Evolutionary conservation across 2,797 vertebrate species (phyloP).

Genomic region (Helicolenus hilgendorfi): DNA sequence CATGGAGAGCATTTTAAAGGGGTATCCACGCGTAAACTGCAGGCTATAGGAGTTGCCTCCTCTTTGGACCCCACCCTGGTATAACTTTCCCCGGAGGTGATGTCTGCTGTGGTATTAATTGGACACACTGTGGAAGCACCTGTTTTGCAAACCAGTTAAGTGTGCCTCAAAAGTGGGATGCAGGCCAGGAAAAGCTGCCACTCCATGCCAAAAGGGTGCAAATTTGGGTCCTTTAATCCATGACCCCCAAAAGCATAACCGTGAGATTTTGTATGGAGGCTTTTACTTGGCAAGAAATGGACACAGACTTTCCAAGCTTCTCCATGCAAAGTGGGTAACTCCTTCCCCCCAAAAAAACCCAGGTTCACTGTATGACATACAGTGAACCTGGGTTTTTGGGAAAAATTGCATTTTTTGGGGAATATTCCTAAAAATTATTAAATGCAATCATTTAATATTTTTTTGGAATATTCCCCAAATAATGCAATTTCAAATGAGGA

Average conservation of each 20-base stretch:
- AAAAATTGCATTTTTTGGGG: too few relatives aligned
- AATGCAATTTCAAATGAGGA: neutral
- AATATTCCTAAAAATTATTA: too few relatives aligned
- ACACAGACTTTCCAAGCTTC: neutral
- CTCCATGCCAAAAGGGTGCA: neutral
- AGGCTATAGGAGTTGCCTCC: neutral
- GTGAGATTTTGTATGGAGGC: neutral
- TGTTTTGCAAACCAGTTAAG: neutral
- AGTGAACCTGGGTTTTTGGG: too few relatives aligned
- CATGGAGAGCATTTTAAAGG: slow-evolving; percentile 88
- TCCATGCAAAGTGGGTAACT: neutral
- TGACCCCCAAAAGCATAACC: neutral
- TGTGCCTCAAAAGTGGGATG: neutral
- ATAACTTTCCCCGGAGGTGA: slow-evolving; percentile 47
- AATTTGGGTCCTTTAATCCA: neutral
- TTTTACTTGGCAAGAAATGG: too few relatives aligned
- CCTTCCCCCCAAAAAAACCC: neutral
- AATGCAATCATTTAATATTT: neutral
- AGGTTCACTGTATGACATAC: neutral
- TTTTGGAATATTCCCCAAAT: neutral
- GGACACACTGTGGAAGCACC: slow-evolving; percentile 37
- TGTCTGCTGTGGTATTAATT: slow-evolving; percentile 17
- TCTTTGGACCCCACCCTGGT: slow-evolving; percentile 22
- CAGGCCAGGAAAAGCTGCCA: neutral
- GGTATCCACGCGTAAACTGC: slow-evolving; percentile 74